Evolutionary conservation across 1,140 invertebrate species (phyloP).

Genomic region (Eupeodes corollae): DNA sequence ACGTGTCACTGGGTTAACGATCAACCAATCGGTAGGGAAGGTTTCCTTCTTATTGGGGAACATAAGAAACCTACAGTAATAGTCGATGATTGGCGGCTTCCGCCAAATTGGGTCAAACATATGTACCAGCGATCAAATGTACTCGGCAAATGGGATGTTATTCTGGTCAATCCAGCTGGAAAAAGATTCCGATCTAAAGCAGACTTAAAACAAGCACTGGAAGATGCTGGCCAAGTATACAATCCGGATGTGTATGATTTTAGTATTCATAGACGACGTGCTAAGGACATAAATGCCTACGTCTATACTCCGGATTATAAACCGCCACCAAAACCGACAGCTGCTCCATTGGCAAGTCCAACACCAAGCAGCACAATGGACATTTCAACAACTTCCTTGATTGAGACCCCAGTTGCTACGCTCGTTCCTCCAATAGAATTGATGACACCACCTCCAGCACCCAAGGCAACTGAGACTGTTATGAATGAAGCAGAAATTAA

Average conservation of each 20-base stretch:
- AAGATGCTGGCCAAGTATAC: constrained; percentile 39
- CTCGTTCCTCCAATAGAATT: constrained; percentile 27
- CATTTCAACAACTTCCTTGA: constrained; percentile 12
- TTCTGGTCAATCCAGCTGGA: constrained; percentile 54
- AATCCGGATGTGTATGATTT: constrained; percentile 49
- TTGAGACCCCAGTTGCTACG: constrained; percentile 27
- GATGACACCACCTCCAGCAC: constrained; percentile 11
- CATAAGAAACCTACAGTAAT: constrained; percentile 47
- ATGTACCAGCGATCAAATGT: constrained; percentile 56
- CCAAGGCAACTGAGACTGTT: constrained; percentile 11
- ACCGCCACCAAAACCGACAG: constrained; percentile 19
- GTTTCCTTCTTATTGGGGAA: constrained; percentile 37
- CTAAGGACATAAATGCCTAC: constrained; percentile 44
- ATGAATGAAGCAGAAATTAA: constrained; percentile 6
- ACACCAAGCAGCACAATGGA: background rate
- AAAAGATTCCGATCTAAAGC: constrained; percentile 48
- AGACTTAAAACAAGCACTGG: constrained; percentile 47
- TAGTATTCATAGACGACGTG: constrained; percentile 43
- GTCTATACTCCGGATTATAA: constrained; percentile 33
- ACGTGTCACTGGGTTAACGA: constrained; percentile 51
- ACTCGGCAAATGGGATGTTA: constrained; percentile 69
- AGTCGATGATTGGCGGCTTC: constrained; percentile 59
- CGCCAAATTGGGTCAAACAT: constrained; percentile 62
- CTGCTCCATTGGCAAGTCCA: constrained; percentile 4
- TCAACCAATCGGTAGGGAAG: constrained; percentile 46